These are phyloP conservation scores for Pelecanus crispus DNA, from an alignment of 2,113 vertebrate genomes.

Conservation along the genomic window DNA sequence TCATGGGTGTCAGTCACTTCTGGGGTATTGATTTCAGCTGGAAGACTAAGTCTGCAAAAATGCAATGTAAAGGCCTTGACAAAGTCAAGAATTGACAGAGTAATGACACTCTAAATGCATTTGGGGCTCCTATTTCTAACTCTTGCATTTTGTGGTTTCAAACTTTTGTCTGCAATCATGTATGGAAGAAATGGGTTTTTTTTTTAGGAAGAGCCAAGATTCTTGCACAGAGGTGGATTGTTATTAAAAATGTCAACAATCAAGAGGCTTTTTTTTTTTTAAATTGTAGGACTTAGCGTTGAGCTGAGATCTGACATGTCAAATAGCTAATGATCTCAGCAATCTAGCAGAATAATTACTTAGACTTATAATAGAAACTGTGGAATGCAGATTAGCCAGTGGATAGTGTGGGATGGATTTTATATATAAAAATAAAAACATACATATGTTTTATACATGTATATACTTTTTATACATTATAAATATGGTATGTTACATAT, in stretches of 20 bases:
- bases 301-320: background rate
- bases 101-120: background rate
- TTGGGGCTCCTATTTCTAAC: background rate
- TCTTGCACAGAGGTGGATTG: background rate
- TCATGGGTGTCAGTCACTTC: background rate
- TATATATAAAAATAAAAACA: background rate
- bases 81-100: background rate
- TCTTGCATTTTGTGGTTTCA: background rate
- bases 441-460: background rate
- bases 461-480: background rate
- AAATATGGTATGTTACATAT: background rate
- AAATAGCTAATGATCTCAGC: background rate
- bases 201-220: background rate
- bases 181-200: background rate
- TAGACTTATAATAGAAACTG: background rate
- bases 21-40: background rate
- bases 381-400: background rate
- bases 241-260: background rate
- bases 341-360: background rate
- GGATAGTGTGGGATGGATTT: background rate
- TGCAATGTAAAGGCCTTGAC: background rate
- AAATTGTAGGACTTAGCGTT: background rate
- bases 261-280: background rate
- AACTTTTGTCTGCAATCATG: background rate
- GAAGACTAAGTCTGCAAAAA: background rate